phyloP scores from a whole-genome alignment of 2,888 invertebrate genomes.

The Drosophila seclusa region DNA sequence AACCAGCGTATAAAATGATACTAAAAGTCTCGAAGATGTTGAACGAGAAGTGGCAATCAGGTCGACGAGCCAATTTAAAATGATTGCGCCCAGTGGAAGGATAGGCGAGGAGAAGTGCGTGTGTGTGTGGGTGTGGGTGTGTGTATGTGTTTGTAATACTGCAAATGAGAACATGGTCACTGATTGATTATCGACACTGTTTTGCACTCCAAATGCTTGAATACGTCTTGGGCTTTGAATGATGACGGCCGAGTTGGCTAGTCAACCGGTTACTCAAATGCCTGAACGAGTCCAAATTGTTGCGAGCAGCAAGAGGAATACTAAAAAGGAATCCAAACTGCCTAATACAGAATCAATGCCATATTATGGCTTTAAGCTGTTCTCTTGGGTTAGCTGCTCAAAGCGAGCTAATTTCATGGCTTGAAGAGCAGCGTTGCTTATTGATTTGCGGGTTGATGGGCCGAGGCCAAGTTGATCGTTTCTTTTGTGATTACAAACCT shows the following conservation, averaged over 20 bases:
- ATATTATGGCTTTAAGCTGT: not conserved
- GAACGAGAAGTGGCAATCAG: slow-evolving; percentile 17
- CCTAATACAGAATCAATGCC: not conserved
- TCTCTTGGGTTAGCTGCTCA: not conserved
- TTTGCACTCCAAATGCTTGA: slow-evolving; percentile 59
- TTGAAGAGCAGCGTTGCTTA: not conserved
- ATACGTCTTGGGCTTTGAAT: slow-evolving; percentile 30
- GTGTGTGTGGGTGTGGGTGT: too few species aligned
- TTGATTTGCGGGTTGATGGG: not conserved
- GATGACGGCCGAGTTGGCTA: slow-evolving; percentile 22
- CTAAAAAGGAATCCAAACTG: not conserved
- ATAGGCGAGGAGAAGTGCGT: not conserved
- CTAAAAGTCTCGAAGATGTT: not conserved
- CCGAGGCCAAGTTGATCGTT: not conserved
- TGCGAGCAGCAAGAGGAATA: not conserved
- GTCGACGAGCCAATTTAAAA: slow-evolving; percentile 12
- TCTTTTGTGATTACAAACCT: not conserved
- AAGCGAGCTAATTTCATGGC: not conserved
- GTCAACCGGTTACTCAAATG: not conserved
- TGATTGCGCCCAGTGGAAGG: not conserved
- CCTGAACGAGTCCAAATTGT: slow-evolving; percentile 4
- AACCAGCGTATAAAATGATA: not conserved
- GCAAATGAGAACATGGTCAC: slow-evolving; percentile 27
- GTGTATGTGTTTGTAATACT: not conserved
- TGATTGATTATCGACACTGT: slow-evolving; percentile 76